Percentiles rank a stretch among this genome's conserved stretches.
Conservation (phyloP, 2,888 invertebrate genomes). For the Oscheius sp. region DNA sequence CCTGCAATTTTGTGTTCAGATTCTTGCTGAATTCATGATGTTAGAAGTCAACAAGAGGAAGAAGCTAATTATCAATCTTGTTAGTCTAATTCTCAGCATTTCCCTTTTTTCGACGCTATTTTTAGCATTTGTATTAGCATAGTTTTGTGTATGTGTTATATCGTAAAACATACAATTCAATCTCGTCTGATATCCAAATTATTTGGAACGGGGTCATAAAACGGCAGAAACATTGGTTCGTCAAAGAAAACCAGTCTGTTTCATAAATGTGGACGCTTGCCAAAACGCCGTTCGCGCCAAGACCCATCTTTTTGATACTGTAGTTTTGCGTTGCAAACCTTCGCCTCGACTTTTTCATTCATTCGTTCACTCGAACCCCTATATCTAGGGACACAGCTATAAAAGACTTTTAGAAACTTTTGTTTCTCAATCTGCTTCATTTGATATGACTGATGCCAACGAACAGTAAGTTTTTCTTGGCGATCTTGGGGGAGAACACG, state of each 20-base stretch:
- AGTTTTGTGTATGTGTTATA: too few relatives aligned
- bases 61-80: neutral
- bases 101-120: too few relatives aligned
- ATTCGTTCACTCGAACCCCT: constrained; percentile 4
- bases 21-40: neutral
- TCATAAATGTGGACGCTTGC: too few relatives aligned
- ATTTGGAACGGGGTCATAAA: too few relatives aligned
- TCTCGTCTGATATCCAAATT: too few relatives aligned
- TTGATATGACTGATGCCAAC: constrained; percentile 64
- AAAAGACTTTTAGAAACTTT: constrained; percentile 21
- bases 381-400: constrained; percentile 6
- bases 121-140: neutral
- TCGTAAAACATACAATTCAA: too few relatives aligned
- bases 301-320: too few relatives aligned
- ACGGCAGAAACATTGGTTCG: too few relatives aligned
- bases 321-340: neutral
- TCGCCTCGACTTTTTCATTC: neutral
- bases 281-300: too few relatives aligned
- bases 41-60: neutral
- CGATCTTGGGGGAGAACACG: neutral
- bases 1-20: neutral
- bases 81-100: too few relatives aligned
- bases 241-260: too few relatives aligned
- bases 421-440: constrained; percentile 23
- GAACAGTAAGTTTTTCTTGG: constrained; percentile 45